These are phyloP conservation scores for Ptychoptera contaminata DNA, from an alignment of 2,888 invertebrate genomes.

Conservation along the genomic window DNA sequence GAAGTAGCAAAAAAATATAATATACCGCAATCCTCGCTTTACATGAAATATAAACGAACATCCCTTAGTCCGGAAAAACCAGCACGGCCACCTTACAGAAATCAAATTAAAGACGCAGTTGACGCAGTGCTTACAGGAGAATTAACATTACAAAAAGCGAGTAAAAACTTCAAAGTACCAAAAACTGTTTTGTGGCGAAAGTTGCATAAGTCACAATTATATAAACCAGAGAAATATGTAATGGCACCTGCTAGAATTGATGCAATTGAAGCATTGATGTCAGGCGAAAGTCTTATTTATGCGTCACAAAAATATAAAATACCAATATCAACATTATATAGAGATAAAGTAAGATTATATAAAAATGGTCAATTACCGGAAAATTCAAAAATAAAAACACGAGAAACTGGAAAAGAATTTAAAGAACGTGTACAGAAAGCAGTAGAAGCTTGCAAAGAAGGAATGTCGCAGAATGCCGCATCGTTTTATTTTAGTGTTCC, in stretches of 20 bases:
- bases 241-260: slow-evolving; percentile 7
- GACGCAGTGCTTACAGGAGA: slow-evolving; percentile 25
- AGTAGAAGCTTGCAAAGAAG: slow-evolving; percentile 25
- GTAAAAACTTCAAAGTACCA: slow-evolving; percentile 25
- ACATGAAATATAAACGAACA: neutral
- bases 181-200: slow-evolving; percentile 30
- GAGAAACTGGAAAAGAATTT: slow-evolving; percentile 26
- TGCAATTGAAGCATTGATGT: slow-evolving; percentile 25
- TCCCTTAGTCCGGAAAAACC: neutral
- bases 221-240: slow-evolving; percentile 15
- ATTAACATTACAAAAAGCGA: slow-evolving; percentile 27
- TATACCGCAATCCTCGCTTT: slow-evolving; percentile 1
- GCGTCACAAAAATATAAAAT: slow-evolving; percentile 28
- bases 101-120: slow-evolving; percentile 21
- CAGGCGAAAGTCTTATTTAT: slow-evolving; percentile 26
- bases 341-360: slow-evolving; percentile 27
- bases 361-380: slow-evolving; percentile 26
- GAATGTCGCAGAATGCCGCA: slow-evolving; percentile 31
- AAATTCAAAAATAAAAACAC: slow-evolving; percentile 21
- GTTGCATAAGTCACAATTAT: slow-evolving; percentile 25
- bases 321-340: slow-evolving; percentile 30
- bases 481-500: slow-evolving; percentile 28
- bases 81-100: neutral
- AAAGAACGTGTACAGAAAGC: slow-evolving; percentile 25
- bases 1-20: slow-evolving; percentile 1